Evolutionary conservation across 2,113 vertebrate genomes (phyloP), one percentile per base, ranked within the genome.

Genomic region (Bucco capensis): DNA sequence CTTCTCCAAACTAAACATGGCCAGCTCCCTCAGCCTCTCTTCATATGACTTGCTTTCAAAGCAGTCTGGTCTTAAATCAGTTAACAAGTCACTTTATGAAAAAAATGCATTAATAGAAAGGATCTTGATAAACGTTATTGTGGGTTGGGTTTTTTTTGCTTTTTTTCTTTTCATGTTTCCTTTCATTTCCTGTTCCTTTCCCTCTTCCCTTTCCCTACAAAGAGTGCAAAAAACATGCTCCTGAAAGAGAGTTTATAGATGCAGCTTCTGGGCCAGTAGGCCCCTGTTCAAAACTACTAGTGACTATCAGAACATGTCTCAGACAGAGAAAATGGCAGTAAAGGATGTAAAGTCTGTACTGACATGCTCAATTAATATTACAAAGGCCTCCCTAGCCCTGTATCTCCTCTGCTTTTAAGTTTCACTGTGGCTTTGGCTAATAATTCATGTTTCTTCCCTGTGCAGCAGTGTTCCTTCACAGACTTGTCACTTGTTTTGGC

Each of bases 401-500:
- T 21, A 27, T 14, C n/a, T 67, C 37, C 46, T 30, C 14, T 24
- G 46, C 10, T 79, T 90, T 49, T 40, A 37, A 53, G 19, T 66
- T 72, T 71, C 67, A 17, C 10, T 0, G 2, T 72, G 62, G 37
- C 31, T 93, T 92, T 86, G 79, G 37, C 28, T 93, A 46, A 60
- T 86, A 69, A 64, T 6, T 42, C 40, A 7, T 51, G 77, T 57
- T 90, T 78, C 75, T 95, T 60, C 42, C 49, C 53, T 8, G 16
- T 18, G 62, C 86, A 84, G 31, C 38, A 53, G 73, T 21, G 79
- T 69, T 91, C 72, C 40, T 60, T 30, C 49, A 40, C 89, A 95
- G 93, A 86, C 57, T 11, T 61, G 62, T 89, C 91, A 82, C 65
- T 79, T 93, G 53, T 92, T 93, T 93, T 96, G 93, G 90, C 90